Base-by-base conservation (phyloP, 2,888 invertebrate species). In the Hetaerina titia region DNA sequence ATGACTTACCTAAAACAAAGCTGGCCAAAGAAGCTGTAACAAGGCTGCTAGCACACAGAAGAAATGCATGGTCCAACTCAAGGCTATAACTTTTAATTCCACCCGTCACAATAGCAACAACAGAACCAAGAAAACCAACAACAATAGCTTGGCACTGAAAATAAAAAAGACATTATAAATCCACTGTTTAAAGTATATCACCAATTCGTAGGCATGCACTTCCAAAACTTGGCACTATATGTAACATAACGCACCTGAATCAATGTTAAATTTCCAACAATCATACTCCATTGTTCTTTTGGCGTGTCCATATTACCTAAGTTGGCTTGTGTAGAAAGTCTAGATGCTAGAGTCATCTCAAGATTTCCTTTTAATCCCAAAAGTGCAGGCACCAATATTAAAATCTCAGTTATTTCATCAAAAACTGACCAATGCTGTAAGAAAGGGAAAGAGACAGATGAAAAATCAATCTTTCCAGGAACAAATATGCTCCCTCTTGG, bases 261-360 rank as follows among this genome's bases (percentile, higher is more conserved):
- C 94, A 98, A 97, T 95, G 98, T 98, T 96, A 98, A 97, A 97
- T 98, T 98, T 95, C 98, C 98, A 58, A 97, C 97, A 95, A 98
- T 98, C 97, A 98, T 98, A 96, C 97, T 97, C 97, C 97, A 97
- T 96, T 97, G 97, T 96, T 98, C 98, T 96, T 97, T 97, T 9
- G 97, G 96, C 63, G 97, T 97, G 96, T 98, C 98, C 98, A 98
- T 98, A 96, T 98, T 98, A 19, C 98, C 98, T 95, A 98, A 97
- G 97, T 98, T 98, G 17, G 98, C 97, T 97, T 99, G 98, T n/a
- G 99, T 99, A 22, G 99, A 99, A 8, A 99, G 97, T 95, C 99
- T 97, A 89, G 99, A 99, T 31, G 99, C 99, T 96, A 99, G 97
- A 57, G 99, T 99, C 99, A 99, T 99, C 97, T 99, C 99, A 96